Conservation (phyloP, 2,888 invertebrate genomes). For the Idaea dimidiata region DNA sequence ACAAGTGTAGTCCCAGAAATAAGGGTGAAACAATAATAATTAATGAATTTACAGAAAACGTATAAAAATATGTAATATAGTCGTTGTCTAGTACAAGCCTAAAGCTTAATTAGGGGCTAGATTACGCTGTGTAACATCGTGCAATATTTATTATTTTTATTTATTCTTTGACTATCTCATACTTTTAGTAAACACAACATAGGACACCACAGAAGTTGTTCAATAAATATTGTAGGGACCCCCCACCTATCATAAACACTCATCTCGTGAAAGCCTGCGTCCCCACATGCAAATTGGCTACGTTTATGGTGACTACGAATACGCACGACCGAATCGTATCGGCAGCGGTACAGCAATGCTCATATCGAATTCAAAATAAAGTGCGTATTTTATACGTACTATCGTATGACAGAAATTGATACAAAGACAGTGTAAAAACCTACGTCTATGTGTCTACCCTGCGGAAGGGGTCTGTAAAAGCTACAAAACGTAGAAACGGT, state of each 20-base stretch:
- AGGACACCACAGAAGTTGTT: constrained; percentile 27
- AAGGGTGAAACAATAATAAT: no score
- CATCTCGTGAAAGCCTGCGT: constrained; percentile 64
- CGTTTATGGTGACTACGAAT: constrained; percentile 54
- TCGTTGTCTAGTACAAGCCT: no score
- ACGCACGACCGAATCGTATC: constrained; percentile 39
- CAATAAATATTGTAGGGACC: constrained; percentile 34
- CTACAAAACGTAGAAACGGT: no score
- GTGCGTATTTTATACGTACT: constrained; percentile 38
- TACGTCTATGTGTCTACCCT: neutral
- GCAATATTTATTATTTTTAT: no score
- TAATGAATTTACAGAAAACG: no score
- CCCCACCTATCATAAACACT: constrained; percentile 53
- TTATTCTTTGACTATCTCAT: constrained; percentile 19
- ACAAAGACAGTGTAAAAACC: neutral
- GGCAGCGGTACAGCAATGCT: constrained; percentile 9
- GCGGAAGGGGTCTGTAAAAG: no score
- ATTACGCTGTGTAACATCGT: no score
- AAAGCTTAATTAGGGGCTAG: no score
- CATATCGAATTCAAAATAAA: neutral
- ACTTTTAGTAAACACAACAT: constrained; percentile 26
- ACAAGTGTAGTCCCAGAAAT: no score
- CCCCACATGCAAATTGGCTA: constrained; percentile 71
- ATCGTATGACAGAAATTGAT: constrained; percentile 5
- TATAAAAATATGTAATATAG: constrained; percentile 9